Evolutionary conservation across 2,113 vertebrate genomes (phyloP), one percentile per base, ranked within the genome.

Genomic region (Petrocephalus microphthalmus): DNA sequence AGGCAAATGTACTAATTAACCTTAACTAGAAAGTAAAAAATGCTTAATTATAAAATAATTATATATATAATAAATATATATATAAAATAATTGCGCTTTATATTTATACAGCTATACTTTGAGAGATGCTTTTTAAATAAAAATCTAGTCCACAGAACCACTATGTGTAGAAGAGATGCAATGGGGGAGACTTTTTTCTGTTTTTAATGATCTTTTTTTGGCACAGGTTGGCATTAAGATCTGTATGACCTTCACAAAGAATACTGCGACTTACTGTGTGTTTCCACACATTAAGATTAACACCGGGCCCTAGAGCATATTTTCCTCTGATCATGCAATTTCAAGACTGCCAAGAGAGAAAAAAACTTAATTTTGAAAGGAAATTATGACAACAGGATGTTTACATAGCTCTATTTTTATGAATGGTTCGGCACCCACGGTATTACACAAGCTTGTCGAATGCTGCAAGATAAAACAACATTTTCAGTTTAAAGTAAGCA

Each of bases 351-450:
- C 19, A 49, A 33, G 37, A 10, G 6, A 54, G 54, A 86, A 19
- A 85, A 56, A 85, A 85, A 22, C 22, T 6, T 49, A 51, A 84
- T 52, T 51, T 52, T 33, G 20, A 88, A 54, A n/a, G 87, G 87
- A 88, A 88, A 88, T 81, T 88, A 56, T 81, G 25, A 54, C 71
- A 54, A 10, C 47, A 81, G 71, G 29, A 56, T 82, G 71, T 88
- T 88, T 82, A 54, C 87, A n/a, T 7, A 37, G 49, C 74, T 82
- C 71, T 88, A 81, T 82, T 88, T 88, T 78, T 82, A 81, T 81
- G 84, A 53, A 54, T 54, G 29, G 25, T 4, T 4, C 37, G 13
- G 51, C 15, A 85, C 11, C 10, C 49, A 33, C 25, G 0, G 84
- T 85, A 42, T 85, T 42, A 20, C 22, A 85, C 49, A 85, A 85